A percentile compares a stretch with the other conserved stretches of the same genome.
phyloP scores from a whole-genome alignment of 2,797 vertebrate species.

The Champsocephalus esox region DNA sequence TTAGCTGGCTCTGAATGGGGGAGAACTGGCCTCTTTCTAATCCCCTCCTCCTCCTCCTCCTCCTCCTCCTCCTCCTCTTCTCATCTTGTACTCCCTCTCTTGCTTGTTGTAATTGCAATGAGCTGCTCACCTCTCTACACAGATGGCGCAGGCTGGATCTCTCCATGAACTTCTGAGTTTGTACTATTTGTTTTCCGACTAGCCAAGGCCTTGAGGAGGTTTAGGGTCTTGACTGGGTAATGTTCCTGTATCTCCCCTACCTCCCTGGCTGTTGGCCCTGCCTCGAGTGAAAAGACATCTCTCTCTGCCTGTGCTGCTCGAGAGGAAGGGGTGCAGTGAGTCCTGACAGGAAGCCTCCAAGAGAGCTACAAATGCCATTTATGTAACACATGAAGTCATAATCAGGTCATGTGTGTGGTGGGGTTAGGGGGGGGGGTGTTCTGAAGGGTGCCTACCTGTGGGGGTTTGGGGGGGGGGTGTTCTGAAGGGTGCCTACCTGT shows the following conservation, averaged over 20 bases:
- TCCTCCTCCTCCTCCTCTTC: conserved; percentile 2
- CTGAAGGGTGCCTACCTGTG: too few relatives aligned
- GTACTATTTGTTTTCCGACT: conserved; percentile 84
- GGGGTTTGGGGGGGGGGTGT: too few relatives aligned
- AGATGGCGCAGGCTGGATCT: conserved; percentile 83
- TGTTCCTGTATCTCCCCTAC: conserved; percentile 58
- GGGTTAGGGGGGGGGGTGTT: too few relatives aligned
- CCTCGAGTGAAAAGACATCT: not conserved
- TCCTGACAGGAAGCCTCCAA: conserved; percentile 12
- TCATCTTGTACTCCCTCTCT: conserved; percentile 47
- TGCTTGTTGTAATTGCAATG: conserved; percentile 85
- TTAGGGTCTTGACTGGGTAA: conserved; percentile 72
- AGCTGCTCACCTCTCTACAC: conserved; percentile 86
- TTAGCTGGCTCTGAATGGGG: conserved; percentile 71
- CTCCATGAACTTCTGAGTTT: conserved; percentile 77
- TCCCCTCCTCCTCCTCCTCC: conserved; percentile 13
- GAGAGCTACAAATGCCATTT: conserved; percentile 7
- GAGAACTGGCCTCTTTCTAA: conserved; percentile 64
- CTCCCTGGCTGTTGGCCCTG: conserved; percentile 23
- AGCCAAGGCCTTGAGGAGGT: conserved; percentile 80
- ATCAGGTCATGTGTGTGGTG: too few relatives aligned
- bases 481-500: too few relatives aligned
- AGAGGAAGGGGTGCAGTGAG: not conserved
- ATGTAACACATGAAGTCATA: not conserved
- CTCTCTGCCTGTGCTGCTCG: conserved; percentile 9